These are phyloP conservation scores for Chloroceryle amazona DNA, from an alignment of 2,797 vertebrate genomes.

Conservation along the genomic window DNA sequence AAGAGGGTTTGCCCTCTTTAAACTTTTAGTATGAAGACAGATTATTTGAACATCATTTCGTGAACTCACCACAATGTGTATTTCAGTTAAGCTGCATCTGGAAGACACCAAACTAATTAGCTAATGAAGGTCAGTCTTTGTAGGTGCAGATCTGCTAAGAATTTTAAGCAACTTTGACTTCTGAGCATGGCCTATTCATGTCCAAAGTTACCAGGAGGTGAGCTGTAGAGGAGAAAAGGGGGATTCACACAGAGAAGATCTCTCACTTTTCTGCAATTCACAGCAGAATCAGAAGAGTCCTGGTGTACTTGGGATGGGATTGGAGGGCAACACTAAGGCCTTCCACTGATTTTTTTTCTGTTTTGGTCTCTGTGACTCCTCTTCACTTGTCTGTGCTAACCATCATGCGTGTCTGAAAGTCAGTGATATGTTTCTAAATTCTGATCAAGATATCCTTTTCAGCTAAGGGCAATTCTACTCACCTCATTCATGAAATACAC, in stretches of 20 bases:
- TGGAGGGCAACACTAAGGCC: background rate
- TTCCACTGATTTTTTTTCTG: background rate
- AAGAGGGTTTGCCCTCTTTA: background rate
- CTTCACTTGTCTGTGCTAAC: background rate
- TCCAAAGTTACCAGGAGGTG: background rate
- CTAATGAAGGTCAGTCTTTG: background rate
- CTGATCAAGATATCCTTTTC: background rate
- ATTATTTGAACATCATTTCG: background rate
- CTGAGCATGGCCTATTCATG: background rate
- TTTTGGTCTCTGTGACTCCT: background rate
- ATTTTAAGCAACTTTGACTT: background rate
- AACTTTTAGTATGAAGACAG: background rate
- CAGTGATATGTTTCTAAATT: background rate
- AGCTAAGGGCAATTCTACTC: background rate
- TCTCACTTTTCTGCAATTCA: background rate
- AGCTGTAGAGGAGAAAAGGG: background rate
- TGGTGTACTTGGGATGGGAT: background rate
- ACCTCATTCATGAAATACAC: background rate
- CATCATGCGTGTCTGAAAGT: background rate
- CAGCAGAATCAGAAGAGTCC: background rate
- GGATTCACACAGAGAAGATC: background rate
- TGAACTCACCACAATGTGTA: background rate
- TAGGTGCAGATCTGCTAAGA: background rate
- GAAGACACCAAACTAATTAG: background rate
- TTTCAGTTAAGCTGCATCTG: background rate